These are phyloP conservation scores for Stylophora pistillata DNA, from an alignment of 64 coral and sea anemone species.

Conservation along the genomic window DNA sequence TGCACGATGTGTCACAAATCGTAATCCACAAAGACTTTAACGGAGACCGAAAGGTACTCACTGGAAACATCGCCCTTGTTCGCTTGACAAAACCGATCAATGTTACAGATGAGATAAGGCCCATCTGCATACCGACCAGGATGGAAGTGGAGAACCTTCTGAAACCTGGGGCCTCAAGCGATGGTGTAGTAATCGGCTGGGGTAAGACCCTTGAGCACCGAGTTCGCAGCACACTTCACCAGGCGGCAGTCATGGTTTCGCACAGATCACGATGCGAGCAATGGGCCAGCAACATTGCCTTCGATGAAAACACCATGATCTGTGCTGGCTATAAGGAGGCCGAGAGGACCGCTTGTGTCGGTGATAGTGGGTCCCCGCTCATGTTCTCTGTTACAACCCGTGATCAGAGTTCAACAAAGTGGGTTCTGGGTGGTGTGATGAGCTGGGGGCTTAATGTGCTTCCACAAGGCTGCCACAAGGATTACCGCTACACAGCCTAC, in stretches of 20 bases:
- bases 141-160: constrained; percentile 42
- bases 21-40: constrained; percentile 78
- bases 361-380: constrained; percentile 88
- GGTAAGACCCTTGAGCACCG: constrained; percentile 47
- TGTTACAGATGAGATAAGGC: constrained; percentile 63
- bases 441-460: constrained; percentile 91
- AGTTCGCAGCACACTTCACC: constrained; percentile 57
- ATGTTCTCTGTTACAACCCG: constrained; percentile 67
- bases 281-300: constrained; percentile 1
- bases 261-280: constrained; percentile 60
- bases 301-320: constrained; percentile 41
- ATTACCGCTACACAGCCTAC: constrained; percentile 75
- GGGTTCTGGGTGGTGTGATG: constrained; percentile 83
- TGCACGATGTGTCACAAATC: constrained; percentile 58
- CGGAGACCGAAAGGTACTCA: constrained; percentile 45
- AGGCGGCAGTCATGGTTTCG: constrained; percentile 49
- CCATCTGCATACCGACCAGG: constrained; percentile 80
- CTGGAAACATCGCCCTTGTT: constrained; percentile 79
- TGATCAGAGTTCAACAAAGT: constrained; percentile 31
- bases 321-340: constrained; percentile 57
- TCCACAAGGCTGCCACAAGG: constrained; percentile 37
- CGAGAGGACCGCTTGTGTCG: constrained; percentile 60
- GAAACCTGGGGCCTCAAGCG: constrained; percentile 11
- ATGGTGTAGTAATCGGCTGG: constrained; percentile 82
- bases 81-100: constrained; percentile 63